Conservation (phyloP, 2,797 vertebrate genomes). For the Oryzias sinensis region DNA sequence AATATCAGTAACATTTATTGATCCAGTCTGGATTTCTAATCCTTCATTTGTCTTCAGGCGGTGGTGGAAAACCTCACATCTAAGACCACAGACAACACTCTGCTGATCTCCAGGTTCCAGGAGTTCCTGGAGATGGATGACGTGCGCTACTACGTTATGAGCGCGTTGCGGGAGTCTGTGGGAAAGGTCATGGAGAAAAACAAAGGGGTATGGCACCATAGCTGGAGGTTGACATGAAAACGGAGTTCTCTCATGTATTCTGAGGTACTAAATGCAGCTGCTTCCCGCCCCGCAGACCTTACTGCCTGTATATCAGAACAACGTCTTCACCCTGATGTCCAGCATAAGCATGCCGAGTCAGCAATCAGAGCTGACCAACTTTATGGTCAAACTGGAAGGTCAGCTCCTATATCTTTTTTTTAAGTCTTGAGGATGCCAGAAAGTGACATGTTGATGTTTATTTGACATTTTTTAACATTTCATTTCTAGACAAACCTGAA, state of each 20-base stretch:
- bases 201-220: slow-evolving; percentile 75
- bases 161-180: slow-evolving; percentile 65
- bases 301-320: slow-evolving; percentile 83
- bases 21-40: background rate
- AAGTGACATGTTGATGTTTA: background rate
- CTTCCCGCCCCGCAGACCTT: slow-evolving; percentile 57
- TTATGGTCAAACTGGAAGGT: slow-evolving; percentile 84
- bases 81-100: slow-evolving; percentile 68
- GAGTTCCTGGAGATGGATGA: slow-evolving; percentile 88
- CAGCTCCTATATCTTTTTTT: slow-evolving; percentile 32
- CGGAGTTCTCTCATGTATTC: background rate
- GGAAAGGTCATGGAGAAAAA: slow-evolving; percentile 74
- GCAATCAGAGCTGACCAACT: slow-evolving; percentile 73
- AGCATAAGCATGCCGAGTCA: slow-evolving; percentile 83
- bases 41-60: slow-evolving; percentile 57
- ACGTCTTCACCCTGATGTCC: slow-evolving; percentile 84
- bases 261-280: background rate
- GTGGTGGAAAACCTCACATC: slow-evolving; percentile 83
- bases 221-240: background rate
- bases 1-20: background rate
- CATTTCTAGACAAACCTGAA: slow-evolving; percentile 73
- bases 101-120: slow-evolving; percentile 88
- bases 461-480: background rate
- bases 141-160: slow-evolving; percentile 88
- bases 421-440: background rate